Evolutionary conservation across 2,113 vertebrate species (phyloP).

Genomic region (Nicator chloris): DNA sequence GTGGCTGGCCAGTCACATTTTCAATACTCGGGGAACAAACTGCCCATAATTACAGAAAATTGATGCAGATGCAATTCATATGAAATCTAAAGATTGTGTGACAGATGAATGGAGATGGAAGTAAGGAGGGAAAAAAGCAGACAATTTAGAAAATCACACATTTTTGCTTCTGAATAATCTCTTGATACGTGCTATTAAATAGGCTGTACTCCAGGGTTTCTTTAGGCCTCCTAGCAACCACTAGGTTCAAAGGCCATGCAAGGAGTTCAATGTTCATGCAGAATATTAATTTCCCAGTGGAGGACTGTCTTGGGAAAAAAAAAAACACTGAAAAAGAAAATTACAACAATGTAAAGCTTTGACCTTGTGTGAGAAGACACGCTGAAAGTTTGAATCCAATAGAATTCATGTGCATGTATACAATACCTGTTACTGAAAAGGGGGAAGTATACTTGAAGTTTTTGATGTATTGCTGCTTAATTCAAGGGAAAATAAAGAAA

Average conservation of each 20-base stretch:
- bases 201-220: constrained; percentile 57
- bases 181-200: constrained; percentile 42
- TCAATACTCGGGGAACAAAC: background rate
- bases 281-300: constrained; percentile 67
- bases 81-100: constrained; percentile 9
- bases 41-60: constrained; percentile 35
- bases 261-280: constrained; percentile 64
- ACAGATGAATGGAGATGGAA: constrained; percentile 13
- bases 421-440: background rate
- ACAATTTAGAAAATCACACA: background rate
- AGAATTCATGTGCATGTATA: background rate
- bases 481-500: background rate
- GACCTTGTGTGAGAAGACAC: background rate
- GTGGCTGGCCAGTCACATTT: constrained; percentile 21
- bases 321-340: constrained; percentile 33
- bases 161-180: constrained; percentile 58
- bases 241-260: constrained; percentile 67
- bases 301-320: constrained; percentile 4
- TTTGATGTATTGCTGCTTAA: constrained; percentile 1
- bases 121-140: background rate
- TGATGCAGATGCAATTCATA: background rate
- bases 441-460: background rate
- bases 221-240: constrained; percentile 72
- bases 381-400: background rate
- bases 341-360: constrained; percentile 13